phyloP scores from a whole-genome alignment of 2,888 invertebrate genomes.

The Dolomedes plantarius region DNA sequence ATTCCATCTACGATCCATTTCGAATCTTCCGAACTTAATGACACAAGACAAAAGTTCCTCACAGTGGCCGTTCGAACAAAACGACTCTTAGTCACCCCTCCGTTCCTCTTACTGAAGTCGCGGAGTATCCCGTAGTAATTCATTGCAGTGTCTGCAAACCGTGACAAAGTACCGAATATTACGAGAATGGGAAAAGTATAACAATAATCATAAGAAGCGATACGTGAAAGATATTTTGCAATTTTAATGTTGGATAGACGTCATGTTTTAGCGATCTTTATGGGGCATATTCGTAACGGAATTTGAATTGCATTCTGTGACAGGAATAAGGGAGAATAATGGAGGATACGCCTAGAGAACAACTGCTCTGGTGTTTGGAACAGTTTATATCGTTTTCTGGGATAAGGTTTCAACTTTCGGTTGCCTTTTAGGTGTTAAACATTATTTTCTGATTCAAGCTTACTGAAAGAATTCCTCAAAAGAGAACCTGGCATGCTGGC shows the following conservation, averaged over 20 bases:
- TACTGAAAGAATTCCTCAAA: no score
- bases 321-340: no score
- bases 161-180: slow-evolving; percentile 37
- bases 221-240: slow-evolving; percentile 28
- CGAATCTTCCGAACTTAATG: slow-evolving; percentile 56
- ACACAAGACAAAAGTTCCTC: slow-evolving; percentile 54
- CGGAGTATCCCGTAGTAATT: slow-evolving; percentile 14
- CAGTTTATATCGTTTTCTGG: no score
- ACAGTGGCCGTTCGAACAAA: slow-evolving; percentile 26
- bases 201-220: slow-evolving; percentile 52
- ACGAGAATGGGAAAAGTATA: slow-evolving; percentile 20
- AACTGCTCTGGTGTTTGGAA: no score
- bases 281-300: not conserved
- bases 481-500: no score
- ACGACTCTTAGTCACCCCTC: slow-evolving; percentile 19
- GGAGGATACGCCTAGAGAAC: no score
- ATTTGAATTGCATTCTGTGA: no score
- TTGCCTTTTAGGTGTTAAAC: no score
- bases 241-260: not conserved
- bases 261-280: not conserved
- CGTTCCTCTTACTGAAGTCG: not conserved
- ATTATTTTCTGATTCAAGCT: no score
- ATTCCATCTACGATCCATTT: slow-evolving; percentile 50
- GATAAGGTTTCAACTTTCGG: no score
- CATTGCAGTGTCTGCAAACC: slow-evolving; percentile 24